Evolutionary conservation across 2,888 invertebrate species (phyloP).

Genomic region (Megamerina dolium): DNA sequence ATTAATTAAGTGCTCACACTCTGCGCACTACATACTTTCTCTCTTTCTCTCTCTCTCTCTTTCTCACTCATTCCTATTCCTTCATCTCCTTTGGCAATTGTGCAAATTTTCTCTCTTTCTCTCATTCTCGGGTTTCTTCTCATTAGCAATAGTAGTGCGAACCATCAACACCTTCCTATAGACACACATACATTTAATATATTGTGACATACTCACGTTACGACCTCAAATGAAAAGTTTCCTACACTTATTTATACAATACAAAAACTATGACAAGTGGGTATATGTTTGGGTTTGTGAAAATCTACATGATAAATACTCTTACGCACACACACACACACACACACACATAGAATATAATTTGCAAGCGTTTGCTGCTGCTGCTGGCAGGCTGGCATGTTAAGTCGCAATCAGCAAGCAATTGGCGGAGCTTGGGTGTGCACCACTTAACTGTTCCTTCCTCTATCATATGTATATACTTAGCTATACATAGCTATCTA

Average conservation of each 20-base stretch:
- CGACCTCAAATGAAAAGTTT: too few relatives aligned
- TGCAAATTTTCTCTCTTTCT: too few relatives aligned
- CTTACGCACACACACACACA: neutral
- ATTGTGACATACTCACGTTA: too few relatives aligned
- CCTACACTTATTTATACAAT: too few relatives aligned
- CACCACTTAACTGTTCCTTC: constrained; percentile 32
- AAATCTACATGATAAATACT: neutral
- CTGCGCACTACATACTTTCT: constrained; percentile 5
- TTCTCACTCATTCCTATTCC: too few relatives aligned
- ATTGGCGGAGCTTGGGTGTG: constrained; percentile 27
- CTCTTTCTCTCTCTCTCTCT: constrained; percentile 3
- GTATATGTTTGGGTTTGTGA: constrained; percentile 1
- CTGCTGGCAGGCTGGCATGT: constrained; percentile 20
- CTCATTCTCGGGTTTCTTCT: too few relatives aligned
- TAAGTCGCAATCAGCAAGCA: constrained; percentile 24
- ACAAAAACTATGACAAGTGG: too few relatives aligned
- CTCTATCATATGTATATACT: constrained; percentile 24
- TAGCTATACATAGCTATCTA: too few relatives aligned
- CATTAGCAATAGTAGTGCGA: too few relatives aligned
- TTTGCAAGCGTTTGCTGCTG: constrained; percentile 27
- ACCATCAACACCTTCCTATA: too few relatives aligned
- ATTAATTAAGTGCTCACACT: constrained; percentile 45
- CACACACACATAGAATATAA: constrained; percentile 10
- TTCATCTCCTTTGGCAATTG: too few relatives aligned
- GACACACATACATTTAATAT: too few relatives aligned